phyloP scores from a whole-genome alignment of 2,113 vertebrate species.

The Brachionichthys hirsutus region DNA sequence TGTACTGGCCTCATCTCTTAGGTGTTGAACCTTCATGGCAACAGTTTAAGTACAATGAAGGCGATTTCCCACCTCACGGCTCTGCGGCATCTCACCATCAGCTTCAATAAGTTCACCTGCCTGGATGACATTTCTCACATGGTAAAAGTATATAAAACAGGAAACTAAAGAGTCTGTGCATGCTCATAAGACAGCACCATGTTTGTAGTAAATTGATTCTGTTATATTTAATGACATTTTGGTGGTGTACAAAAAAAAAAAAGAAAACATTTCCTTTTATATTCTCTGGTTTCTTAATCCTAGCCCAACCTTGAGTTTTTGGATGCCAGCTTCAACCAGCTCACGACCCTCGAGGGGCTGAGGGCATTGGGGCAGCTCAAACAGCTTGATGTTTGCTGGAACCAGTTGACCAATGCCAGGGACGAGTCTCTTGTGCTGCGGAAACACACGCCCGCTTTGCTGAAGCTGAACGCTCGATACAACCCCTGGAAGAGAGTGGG shows the following conservation, averaged over 20 bases:
- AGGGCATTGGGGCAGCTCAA: conserved; percentile 75
- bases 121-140: conserved; percentile 82
- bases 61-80: conserved; percentile 76
- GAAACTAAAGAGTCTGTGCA: not conserved
- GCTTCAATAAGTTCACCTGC: conserved; percentile 81
- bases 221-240: not conserved
- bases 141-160: conserved; percentile 63
- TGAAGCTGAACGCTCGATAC: conserved; percentile 76
- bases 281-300: conserved; percentile 5
- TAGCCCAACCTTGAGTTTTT: conserved; percentile 83
- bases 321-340: conserved; percentile 80
- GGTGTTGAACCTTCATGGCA: conserved; percentile 85
- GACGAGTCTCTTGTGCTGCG: conserved; percentile 74
- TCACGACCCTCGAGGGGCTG: conserved; percentile 79
- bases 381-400: conserved; percentile 84
- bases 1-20: conserved; percentile 31
- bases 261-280: not conserved
- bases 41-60: conserved; percentile 79
- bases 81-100: conserved; percentile 79
- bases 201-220: not conserved
- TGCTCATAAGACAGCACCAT: not conserved
- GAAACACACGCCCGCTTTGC: conserved; percentile 73
- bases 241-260: not conserved
- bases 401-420: conserved; percentile 76
- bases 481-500: conserved; percentile 80